Base-by-base conservation (phyloP, 92 coral and sea anemone species). In the Pocillopora meandrina region DNA sequence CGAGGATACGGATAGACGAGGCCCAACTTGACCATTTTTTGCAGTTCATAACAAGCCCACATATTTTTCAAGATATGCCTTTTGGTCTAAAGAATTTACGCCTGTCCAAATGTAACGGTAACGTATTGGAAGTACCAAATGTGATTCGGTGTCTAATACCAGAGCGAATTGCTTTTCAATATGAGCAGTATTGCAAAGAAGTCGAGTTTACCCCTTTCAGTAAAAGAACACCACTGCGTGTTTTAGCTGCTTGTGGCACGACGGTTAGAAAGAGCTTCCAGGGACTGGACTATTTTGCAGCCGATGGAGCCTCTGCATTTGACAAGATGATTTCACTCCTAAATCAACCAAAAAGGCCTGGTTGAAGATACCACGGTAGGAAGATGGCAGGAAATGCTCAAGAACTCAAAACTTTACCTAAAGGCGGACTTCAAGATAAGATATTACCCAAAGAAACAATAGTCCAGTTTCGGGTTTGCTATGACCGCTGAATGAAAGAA, bases 51-150 rank as follows among this genome's bases (percentile, higher is more conserved):
- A 77, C 93, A 58, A 90, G 91, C 31, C 91, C 91, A 9, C 86
- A 90, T 42, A 65, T 90, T 17, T 71, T 85, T 19, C 92, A 91
- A 84, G 90, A 91, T 62, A 52, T 91, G 60, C 92, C 92, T 26
- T 91, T 91, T 80, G 90, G 92, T 9, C 81, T 80, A 21, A 84
- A 74, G 68, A 23, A 75, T 75, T 65, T 88, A 35, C 56, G 63
- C 55, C 82, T 90, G 11, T 88, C 90, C 19, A 75, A 26, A 26
- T 26, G 26, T 26, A 26, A 74, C 33, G 85, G 91, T 71, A 79
- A 82, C 23, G 77, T 88, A n/a, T 61, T 88, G 61, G 86, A 88
- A 80, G 90, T 88, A 56, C 89, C 91, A 13, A 90, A 83, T 84
- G 89, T 90, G 14, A 87, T 90, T 58, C 75, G 86, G 57, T 60